Base-by-base conservation (phyloP, 2,888 invertebrate species). In the Macaria liturata region DNA sequence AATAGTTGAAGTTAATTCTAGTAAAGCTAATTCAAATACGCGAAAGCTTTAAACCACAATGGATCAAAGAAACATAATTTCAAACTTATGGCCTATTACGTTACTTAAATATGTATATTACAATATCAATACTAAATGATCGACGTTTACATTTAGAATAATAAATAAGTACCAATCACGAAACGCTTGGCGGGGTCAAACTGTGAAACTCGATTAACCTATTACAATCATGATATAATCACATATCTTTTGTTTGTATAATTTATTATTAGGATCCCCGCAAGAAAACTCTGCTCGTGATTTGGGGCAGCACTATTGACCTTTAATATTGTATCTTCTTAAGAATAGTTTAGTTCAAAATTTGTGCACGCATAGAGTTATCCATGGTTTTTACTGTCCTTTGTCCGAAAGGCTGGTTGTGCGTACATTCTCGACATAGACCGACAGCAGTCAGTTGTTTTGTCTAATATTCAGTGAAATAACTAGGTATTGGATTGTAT, bases 181-280 rank as follows among this genome's bases (percentile, higher is more conserved):
- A 70, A 76, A 77, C 76, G 76, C 76, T 74, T 73, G 62, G 67
- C 62, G 69, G 70, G 78, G 76, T 81, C 83, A 80, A 69, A 76
- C 76, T 72, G 69, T 74, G 71, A 79, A 80, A 79, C 78, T 74
- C 78, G 80, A 84, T 84, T 86, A 82, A 78, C 75, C 76, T 76
- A 73, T 71, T 70, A 68, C 68, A 66, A 61, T 67, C 69, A 66
- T 75, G 73, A 76, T 65, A 72, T 74, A 74, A 81, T 70, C 66
- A 70, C 71, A 71, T 75, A 76, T 65, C 48, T 51, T 72, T 72
- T 72, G 63, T 68, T 54, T 52, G 42, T 46, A 46, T 55, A 59
- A 54, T 59, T 54, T 50, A 47, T 59, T 59, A 54, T 54, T 20
- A 20, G 20, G 20, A 20, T 20, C 20, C 20, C 20, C 20, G 20